Evolutionary conservation across 2,113 vertebrate species (phyloP).

Genomic region (Cottus gobio): DNA sequence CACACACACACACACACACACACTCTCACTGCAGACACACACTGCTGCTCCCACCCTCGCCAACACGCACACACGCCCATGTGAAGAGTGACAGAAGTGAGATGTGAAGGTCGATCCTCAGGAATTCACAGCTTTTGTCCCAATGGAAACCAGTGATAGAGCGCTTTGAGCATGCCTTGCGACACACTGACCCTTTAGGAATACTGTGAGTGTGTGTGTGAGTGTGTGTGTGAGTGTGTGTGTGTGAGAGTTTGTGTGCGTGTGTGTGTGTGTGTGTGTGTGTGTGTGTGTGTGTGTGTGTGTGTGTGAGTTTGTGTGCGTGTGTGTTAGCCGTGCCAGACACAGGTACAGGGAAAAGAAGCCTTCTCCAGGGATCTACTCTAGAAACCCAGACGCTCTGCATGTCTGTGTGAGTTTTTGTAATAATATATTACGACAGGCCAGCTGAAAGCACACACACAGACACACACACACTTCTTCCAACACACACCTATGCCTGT

Average conservation of each 20-base stretch:
- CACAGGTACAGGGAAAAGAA: constrained; percentile 63
- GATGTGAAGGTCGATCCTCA: constrained; percentile 79
- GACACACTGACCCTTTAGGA: constrained; percentile 81
- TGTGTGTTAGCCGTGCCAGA: constrained; percentile 56
- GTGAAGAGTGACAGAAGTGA: constrained; percentile 76
- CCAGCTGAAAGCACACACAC: constrained; percentile 28
- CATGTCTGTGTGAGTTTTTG: constrained; percentile 66
- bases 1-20: constrained; percentile 52
- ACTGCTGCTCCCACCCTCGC: constrained; percentile 43
- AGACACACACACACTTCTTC: constrained; percentile 27
- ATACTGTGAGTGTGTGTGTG: constrained; percentile 59
- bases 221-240: constrained; percentile 33
- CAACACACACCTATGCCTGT: constrained; percentile 51
- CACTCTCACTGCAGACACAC: constrained; percentile 45
- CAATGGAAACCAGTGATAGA: constrained; percentile 76
- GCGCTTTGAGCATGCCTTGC: constrained; percentile 72
- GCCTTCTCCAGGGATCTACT: constrained; percentile 74
- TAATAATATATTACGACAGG: constrained; percentile 66
- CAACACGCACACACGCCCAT: constrained; percentile 52
- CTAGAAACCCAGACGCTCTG: constrained; percentile 78
- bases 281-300: constrained; percentile 32
- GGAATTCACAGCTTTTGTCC: constrained; percentile 77
- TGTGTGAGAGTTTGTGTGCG: constrained; percentile 6
- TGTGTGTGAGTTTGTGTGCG: constrained; percentile 6
- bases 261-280: too few relatives aligned